Evolutionary conservation across 2,113 vertebrate genomes (phyloP), one percentile per base, ranked within the genome.

Genomic region (Ophthalmolycus amberensis): DNA sequence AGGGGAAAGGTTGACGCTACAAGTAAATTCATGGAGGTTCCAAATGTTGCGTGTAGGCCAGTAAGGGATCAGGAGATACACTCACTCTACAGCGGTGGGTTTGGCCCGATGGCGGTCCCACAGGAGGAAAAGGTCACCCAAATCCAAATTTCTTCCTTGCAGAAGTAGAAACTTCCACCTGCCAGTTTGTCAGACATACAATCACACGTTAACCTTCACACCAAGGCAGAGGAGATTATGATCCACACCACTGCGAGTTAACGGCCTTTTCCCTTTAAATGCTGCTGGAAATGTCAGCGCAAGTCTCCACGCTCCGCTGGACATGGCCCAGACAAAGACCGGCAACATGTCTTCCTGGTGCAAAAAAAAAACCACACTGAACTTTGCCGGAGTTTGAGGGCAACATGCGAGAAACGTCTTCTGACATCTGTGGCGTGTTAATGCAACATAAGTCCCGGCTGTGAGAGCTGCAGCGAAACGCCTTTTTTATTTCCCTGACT

Each of bases 161-260:
- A 20, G 69, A 56, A 50, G 15, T 60, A 25, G 15, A 46, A 67
- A 48, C 54, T 0, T 18, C 12, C 1, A 42, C 29, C 46, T 18
- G 6, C 29, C 54, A 65, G 65, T 64, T 77, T 65, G n/a, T 70
- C 52, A 76, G 29, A 60, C 58, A 76, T 54, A 70, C 38, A 75
- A 73, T 70, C 2, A 18, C 6, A 71, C 29, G 38, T 32, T 68
- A 54, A 72, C 74, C 40, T 65, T 69, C 29, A 18, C 32, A 58
- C 50, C 38, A 20, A 77, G 27, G 29, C 73, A 58, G 29, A 69
- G 37, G 56, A n/a, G 63, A 52, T 79, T 82, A 79, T 34, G 40
- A 56, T 11, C 44, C 67, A 54, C 66, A 72, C n/a, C 34, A 66
- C 50, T 73, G 66, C 10, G 34, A 82, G 67, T 7, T 32, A 27